Conservation (phyloP, 2,888 invertebrate genomes). For the Polyommatus iphigenia region DNA sequence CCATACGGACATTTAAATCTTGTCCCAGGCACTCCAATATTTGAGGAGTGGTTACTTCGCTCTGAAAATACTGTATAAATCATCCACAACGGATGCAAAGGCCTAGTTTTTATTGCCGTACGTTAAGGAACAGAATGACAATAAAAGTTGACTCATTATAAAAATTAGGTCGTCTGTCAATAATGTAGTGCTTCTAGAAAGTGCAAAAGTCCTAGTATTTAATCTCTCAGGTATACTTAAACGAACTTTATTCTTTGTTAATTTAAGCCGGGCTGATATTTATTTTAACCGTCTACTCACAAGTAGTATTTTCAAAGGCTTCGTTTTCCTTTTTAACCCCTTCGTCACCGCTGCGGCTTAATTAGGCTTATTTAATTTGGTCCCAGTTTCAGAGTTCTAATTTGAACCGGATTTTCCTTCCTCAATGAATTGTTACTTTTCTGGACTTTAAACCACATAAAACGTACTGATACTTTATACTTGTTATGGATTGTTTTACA, state of each 20-base stretch:
- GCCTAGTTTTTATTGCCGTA: too few species aligned
- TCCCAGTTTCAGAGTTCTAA: conserved; percentile 41
- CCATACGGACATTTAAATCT: too few species aligned
- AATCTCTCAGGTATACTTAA: conserved; percentile 36
- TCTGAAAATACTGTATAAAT: too few species aligned
- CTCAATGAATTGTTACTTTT: conserved; percentile 26
- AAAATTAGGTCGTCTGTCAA: neutral
- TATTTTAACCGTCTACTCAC: conserved; percentile 53
- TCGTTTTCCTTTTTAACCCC: conserved; percentile 43
- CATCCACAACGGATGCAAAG: too few species aligned
- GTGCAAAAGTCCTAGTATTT: conserved; percentile 26
- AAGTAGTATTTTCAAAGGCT: conserved; percentile 42
- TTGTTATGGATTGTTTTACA: neutral
- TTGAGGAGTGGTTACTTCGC: too few species aligned
- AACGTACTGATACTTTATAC: neutral
- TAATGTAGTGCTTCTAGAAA: neutral
- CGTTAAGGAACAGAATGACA: neutral
- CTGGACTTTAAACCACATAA: conserved; percentile 10
- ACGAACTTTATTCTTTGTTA: conserved; percentile 46
- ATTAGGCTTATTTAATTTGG: conserved; percentile 48
- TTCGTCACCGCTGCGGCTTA: conserved; percentile 50
- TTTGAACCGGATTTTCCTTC: conserved; percentile 35
- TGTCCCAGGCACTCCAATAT: too few species aligned
- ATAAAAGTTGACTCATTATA: neutral
- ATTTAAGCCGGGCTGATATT: conserved; percentile 59